Percentiles rank a stretch among this genome's conserved stretches.
Conservation (phyloP, 2,113 vertebrate species). For the Callionymus lyra region DNA sequence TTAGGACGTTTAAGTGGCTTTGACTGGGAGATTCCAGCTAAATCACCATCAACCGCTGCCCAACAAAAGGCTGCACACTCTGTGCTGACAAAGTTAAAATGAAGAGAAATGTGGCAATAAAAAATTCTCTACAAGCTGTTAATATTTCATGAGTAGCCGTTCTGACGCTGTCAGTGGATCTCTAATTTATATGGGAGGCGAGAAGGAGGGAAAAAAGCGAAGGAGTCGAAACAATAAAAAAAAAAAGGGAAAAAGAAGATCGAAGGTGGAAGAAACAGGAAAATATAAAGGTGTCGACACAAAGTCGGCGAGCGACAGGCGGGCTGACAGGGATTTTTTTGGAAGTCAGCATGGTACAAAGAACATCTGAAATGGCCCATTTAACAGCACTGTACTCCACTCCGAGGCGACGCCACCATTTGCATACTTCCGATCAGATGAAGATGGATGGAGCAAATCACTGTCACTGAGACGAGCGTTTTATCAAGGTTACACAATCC, state of each 20-base stretch:
- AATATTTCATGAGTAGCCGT: conserved; percentile 69
- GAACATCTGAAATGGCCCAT: conserved; percentile 78
- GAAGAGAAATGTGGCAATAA: conserved; percentile 58
- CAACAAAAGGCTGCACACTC: conserved; percentile 49
- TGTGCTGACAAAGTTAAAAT: conserved; percentile 63
- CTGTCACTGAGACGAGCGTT: conserved; percentile 80
- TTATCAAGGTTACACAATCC: conserved; percentile 90
- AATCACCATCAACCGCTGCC: conserved; percentile 23
- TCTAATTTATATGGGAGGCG: conserved; percentile 55
- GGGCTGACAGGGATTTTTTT: conserved; percentile 56
- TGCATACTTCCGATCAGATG: conserved; percentile 88
- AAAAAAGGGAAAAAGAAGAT: neutral
- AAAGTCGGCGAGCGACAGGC: conserved; percentile 22
- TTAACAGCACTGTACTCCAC: conserved; percentile 74
- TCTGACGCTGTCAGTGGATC: conserved; percentile 50
- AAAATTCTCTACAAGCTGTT: conserved; percentile 66
- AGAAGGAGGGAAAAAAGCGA: conserved; percentile 14
- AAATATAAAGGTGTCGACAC: conserved; percentile 24
- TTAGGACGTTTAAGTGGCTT: too few relatives aligned
- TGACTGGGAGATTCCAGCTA: conserved; percentile 21
- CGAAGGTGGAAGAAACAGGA: conserved; percentile 14
- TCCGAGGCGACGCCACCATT: conserved; percentile 72
- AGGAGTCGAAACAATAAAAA: conserved; percentile 2
- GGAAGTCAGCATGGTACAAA: conserved; percentile 71
- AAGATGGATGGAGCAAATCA: conserved; percentile 86